A percentile compares a stretch with the other conserved stretches of the same genome.
Evolutionary conservation across 2,797 vertebrate species (phyloP).

Genomic region (Triplophysa yarkandensis): DNA sequence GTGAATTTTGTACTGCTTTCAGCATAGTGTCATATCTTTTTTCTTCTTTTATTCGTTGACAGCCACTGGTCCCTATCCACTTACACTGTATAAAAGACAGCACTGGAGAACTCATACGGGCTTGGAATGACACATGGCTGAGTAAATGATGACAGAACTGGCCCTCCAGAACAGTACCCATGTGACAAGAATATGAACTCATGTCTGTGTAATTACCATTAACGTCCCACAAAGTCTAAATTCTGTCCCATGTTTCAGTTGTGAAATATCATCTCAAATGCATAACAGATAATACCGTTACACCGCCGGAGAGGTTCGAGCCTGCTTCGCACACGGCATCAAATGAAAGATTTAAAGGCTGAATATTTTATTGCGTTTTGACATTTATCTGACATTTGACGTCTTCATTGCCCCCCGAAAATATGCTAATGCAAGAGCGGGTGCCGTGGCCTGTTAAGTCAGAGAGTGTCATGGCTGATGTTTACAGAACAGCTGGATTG

Average conservation of each 20-base stretch:
- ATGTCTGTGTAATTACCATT: conserved; percentile 27
- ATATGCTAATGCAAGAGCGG: conserved; percentile 58
- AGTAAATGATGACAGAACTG: conserved; percentile 1
- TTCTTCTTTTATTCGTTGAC: background rate
- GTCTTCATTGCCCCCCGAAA: conserved; percentile 58
- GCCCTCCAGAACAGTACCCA: background rate
- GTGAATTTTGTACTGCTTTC: background rate
- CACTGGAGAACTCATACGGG: background rate
- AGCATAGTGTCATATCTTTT: background rate
- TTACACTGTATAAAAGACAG: background rate
- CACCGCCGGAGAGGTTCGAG: conserved; percentile 32
- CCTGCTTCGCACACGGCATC: conserved; percentile 46
- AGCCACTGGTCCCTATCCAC: background rate
- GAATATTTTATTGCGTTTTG: conserved; percentile 62
- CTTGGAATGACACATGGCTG: background rate
- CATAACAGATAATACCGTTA: conserved; percentile 43
- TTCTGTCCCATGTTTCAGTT: conserved; percentile 35
- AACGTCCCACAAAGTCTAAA: conserved; percentile 27
- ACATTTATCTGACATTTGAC: conserved; percentile 64
- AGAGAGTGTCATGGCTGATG: conserved; percentile 53
- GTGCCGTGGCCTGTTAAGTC: conserved; percentile 55
- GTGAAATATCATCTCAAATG: conserved; percentile 46
- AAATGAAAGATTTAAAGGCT: conserved; percentile 59
- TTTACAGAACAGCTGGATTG: conserved; percentile 57
- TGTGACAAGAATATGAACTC: conserved; percentile 3